Percentiles rank a stretch among this genome's conserved stretches.
Conservation (phyloP, 1,140 invertebrate species). For the Leucophenga varia region DNA sequence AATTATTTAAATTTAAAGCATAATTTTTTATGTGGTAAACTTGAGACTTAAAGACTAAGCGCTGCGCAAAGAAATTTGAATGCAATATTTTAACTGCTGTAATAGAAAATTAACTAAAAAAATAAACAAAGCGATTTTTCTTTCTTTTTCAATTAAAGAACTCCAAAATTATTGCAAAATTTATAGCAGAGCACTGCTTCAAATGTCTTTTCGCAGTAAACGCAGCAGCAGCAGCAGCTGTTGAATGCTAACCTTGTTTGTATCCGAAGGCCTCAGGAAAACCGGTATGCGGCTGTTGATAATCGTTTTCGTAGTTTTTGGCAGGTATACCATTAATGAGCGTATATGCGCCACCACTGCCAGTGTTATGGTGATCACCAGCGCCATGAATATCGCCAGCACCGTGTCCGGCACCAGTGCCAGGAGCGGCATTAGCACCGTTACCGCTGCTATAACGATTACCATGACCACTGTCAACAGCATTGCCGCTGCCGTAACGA, state of each 20-base stretch:
- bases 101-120: no score
- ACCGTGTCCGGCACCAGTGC: slow-evolving; percentile 17
- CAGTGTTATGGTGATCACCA: slow-evolving; percentile 5
- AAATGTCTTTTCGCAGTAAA: no score
- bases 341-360: background rate
- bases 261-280: slow-evolving; percentile 52
- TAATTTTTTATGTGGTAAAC: no score
- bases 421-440: slow-evolving; percentile 7
- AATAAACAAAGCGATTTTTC: no score
- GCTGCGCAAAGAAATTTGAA: no score
- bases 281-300: slow-evolving; percentile 35
- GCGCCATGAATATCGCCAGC: no score
- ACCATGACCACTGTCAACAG: slow-evolving; percentile 14
- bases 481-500: slow-evolving; percentile 12
- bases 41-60: no score
- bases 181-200: no score
- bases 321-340: slow-evolving; percentile 11
- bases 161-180: no score
- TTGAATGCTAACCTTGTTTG: slow-evolving; percentile 50
- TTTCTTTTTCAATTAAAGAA: no score
- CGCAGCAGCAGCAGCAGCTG: no score
- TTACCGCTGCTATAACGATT: slow-evolving; percentile 15
- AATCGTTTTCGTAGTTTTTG: background rate
- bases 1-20: slow-evolving; percentile 2
- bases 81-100: no score